Evolutionary conservation across 2,797 vertebrate genomes (phyloP), one percentile per base, ranked within the genome.

Genomic region (Lepilemur septentrionalis): DNA sequence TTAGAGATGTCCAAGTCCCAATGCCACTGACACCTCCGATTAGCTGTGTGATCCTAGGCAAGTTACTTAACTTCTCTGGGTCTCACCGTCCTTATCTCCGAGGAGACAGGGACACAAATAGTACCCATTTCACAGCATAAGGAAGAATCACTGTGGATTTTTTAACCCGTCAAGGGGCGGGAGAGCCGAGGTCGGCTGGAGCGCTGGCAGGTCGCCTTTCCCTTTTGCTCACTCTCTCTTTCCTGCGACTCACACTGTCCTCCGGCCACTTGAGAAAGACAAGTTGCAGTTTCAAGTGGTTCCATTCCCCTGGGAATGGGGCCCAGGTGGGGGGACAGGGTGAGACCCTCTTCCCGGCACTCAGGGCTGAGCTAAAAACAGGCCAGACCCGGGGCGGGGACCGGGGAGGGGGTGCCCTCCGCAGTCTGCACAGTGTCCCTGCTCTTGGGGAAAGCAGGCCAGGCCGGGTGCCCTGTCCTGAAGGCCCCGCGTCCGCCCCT

Each of bases 241-340:
- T 90, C 72, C 95, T 2, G 10, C 9, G 18, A 25, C 94, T 94
- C 94, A 93, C 95, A 76, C 95, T 85, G 93, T 92, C 67, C 80
- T 59, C 30, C 1, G 0, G 87, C 93, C 89, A 94, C 97, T 97
- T 98, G 96, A 98, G 96, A 96, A 78, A 65, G 81, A 97, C 94
- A 97, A 96, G 96, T 38, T 96, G 83, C 22, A 12, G 67, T 95
- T 94, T 97, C 97, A 98, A 98, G 97, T 96, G 97, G 86, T 57
- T 85, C 89, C 78, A 88, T 85, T 91, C 93, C 88, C 55, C 35
- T 23, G 94, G 95, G 69, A 83, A 61, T 4, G 23, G 63, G 88
- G 88, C 18, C 57, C n/a, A 70, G 65, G 96, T 65, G 25, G 67
- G 79, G 13, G 55, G 46, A 1, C 2, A 7, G 78, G 73, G 70